Conservation (phyloP, 2,113 vertebrate species). For the Gulo gulo region DNA sequence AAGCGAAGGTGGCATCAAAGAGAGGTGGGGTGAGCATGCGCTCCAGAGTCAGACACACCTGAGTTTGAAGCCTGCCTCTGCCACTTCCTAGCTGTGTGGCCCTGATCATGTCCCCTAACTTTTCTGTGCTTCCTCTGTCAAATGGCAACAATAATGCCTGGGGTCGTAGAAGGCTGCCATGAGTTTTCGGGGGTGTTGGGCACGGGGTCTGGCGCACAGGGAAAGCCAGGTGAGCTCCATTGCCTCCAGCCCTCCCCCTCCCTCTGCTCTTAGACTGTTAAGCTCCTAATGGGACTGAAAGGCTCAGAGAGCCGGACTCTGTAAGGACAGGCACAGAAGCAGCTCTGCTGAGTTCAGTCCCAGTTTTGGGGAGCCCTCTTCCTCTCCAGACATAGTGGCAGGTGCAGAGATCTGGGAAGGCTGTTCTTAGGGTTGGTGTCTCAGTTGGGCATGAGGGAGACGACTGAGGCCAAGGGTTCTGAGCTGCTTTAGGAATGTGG, state of each 20-base stretch:
- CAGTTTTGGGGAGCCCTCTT: conserved; percentile 78
- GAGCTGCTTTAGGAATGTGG: not conserved
- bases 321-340: not conserved
- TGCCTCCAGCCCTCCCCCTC: not conserved
- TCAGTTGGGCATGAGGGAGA: not conserved
- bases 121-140: not conserved
- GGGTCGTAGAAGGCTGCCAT: not conserved
- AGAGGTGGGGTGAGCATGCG: not conserved
- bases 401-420: conserved; percentile 68
- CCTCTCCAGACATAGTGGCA: conserved; percentile 80
- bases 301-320: not conserved
- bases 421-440: conserved; percentile 44
- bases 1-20: not conserved
- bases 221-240: not conserved
- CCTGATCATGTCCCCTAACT: not conserved
- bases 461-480: not conserved
- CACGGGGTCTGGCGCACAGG: not conserved
- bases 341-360: not conserved
- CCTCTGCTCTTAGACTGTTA: conserved; percentile 56
- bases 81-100: not conserved
- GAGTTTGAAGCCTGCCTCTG: not conserved
- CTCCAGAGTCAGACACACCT: not conserved
- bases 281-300: conserved; percentile 78
- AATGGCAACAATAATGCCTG: not conserved
- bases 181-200: not conserved